Conservation (phyloP, 2,888 invertebrate genomes). For the Drosophila anceps region DNA sequence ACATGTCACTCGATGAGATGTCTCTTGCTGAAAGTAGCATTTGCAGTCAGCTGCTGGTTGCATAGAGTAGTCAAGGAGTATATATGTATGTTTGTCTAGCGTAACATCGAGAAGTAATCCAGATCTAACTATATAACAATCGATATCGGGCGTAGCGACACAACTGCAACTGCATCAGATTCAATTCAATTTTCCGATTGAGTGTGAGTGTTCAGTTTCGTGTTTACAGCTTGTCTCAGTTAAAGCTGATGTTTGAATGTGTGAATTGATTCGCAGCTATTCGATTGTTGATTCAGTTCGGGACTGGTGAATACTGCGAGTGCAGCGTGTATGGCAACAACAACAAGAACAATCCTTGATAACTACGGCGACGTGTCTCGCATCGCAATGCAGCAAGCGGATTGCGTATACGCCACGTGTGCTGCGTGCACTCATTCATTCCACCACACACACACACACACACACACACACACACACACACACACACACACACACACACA, state of each 20-base stretch:
- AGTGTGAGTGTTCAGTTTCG: background rate
- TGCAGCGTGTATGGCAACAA: background rate
- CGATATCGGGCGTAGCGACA: background rate
- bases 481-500: constrained; percentile 9
- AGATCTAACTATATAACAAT: background rate
- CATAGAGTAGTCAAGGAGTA: too few species aligned
- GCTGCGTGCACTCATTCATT: constrained; percentile 33
- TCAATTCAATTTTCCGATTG: constrained; percentile 1
- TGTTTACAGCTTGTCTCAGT: constrained; percentile 5
- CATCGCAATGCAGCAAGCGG: constrained; percentile 35
- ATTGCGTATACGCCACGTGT: constrained; percentile 41
- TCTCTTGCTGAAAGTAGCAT: too few species aligned
- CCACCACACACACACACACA: constrained; percentile 25
- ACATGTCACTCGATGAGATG: too few species aligned
- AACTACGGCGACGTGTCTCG: constrained; percentile 42
- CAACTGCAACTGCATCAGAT: background rate
- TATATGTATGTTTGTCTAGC: too few species aligned
- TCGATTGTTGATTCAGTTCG: constrained; percentile 35
- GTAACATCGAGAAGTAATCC: background rate
- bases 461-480: constrained; percentile 21
- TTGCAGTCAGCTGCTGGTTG: too few species aligned
- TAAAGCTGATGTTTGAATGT: constrained; percentile 4
- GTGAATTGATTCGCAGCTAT: constrained; percentile 28
- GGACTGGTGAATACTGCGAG: constrained; percentile 1
- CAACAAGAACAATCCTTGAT: constrained; percentile 11